Base-by-base conservation (phyloP, 2,888 invertebrate species). In the Orthosia cruda region DNA sequence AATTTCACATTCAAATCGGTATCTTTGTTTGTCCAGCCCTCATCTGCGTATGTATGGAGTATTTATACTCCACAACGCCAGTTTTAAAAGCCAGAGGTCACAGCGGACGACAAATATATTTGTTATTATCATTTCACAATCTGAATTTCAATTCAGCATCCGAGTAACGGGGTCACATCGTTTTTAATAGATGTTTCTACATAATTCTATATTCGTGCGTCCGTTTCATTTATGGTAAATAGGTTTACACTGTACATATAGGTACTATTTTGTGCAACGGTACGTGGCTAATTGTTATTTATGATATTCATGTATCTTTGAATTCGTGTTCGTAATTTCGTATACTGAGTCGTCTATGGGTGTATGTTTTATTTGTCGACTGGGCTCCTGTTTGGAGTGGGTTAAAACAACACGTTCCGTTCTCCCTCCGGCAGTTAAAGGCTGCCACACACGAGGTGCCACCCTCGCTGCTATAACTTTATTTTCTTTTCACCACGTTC, bases 81-180 rank as follows among this genome's bases (percentile, higher is more conserved):
- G 90, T 89, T 93, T 91, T 91, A 90, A 91, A 91, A 92, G 87
- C 83, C 93, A 92, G 95, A 95, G 96, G 96, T 95, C 95, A 92
- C 85, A 82, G 80, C 92, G 92, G 92, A 94, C 94, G 93, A 93
- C 92, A 92, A 93, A 93, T 91, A 93, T 89, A 94, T 95, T 94
- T 94, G 93, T 92, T 94, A 95, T 94, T 95, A 93, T 94, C 91
- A 95, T 95, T 94, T 91, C 89, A 86, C 86, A 89, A 96, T 96
- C 92, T 96, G 92, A 95, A 96, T 94, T 96, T 96, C 95, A 95
- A 96, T 95, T 90, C 88, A 89, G 88, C 90, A 90, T 90, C 91
- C 91, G 89, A 94, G 92, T 95, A 96, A 96, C 96, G 96, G 96
- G 96, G 96, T 96, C 95, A 95, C 90, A 86, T 92, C 91, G 91